Evolutionary conservation across 2,888 invertebrate genomes (phyloP), one percentile per base, ranked within the genome.

Genomic region (Plusia festucae): DNA sequence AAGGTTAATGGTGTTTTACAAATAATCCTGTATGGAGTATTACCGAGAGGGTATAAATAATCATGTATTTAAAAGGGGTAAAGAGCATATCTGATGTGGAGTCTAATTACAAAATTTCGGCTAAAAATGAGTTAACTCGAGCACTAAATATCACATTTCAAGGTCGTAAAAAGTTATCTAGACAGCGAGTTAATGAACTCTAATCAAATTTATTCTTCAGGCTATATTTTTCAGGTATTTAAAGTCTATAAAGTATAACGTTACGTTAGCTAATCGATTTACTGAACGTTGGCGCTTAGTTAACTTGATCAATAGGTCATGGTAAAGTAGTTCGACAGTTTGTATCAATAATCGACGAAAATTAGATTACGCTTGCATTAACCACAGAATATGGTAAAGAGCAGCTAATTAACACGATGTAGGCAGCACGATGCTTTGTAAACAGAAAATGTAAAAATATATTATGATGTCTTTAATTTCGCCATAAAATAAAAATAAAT

Each of bases 331-430:
- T 49, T 20, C 0, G 18, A 20, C 18, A 49, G 18, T 20, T 11
- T 49, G 46, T 18, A 49, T 49, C 20, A 49, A 49, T 18, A 18
- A 20, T 49, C 46, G 4, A 20, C 20, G 46, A 49, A 18, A 49
- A 49, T 49, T 20, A 2, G 20, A 20, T 49, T 49, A 49, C 46
- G 11, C 18, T 20, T 18, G 46, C 18, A 49, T 11, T 11, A 11
- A 49, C 46, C 46, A 2, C 46, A 20, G 18, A 18, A 49, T 49
- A 49, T 18, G 18, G 46, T 49, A 49, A 49, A 49, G 46, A 20
- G 20, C 46, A 3, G 11, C 40, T 49, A 11, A 49, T 49, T 18
- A 11, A 49, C 11, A 20, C 20, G 11, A 20, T 20, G 0, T 20
- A 46, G 9, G 11, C 0, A 6, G 44, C 16, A n/a, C n/a, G n/a